These are phyloP conservation scores for Hydractinia symbiolongicarpus DNA, from an alignment of 30 jellyfish, hydroid and myxozoan genomes.

Conservation along the genomic window DNA sequence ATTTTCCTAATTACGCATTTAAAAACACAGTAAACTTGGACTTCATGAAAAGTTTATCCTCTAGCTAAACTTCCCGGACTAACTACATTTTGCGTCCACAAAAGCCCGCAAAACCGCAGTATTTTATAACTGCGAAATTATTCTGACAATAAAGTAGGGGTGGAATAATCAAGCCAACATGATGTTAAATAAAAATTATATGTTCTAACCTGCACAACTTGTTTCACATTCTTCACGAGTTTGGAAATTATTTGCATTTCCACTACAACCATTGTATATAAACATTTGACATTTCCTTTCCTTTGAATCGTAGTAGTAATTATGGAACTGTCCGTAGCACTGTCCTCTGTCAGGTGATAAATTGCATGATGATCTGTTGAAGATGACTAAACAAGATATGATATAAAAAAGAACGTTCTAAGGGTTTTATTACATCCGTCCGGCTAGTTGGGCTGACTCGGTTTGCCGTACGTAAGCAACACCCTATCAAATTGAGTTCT, in stretches of 20 bases:
- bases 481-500: too few species aligned
- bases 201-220: constrained; percentile 17
- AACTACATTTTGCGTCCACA: too few species aligned
- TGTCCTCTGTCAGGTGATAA: constrained; percentile 1
- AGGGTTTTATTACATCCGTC: too few species aligned
- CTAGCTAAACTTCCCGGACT: too few species aligned
- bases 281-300: neutral
- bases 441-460: too few species aligned
- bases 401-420: too few species aligned
- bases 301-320: constrained; percentile 6
- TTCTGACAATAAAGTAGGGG: neutral
- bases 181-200: neutral
- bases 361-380: neutral
- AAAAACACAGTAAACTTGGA: too few species aligned
- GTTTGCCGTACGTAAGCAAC: too few species aligned
- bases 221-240: constrained; percentile 21
- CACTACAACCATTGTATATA: constrained; percentile 4
- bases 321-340: neutral
- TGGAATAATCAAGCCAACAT: too few species aligned
- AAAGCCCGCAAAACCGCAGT: too few species aligned
- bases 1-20: too few species aligned
- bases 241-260: constrained; percentile 27
- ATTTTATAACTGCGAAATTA: neutral
- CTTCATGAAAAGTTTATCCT: too few species aligned
- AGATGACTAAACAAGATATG: neutral